A percentile compares a stretch with the other conserved stretches of the same genome.
Evolutionary conservation across 2,113 vertebrate genomes (phyloP).

Genomic region (Protobothrops mucrosquamatus): DNA sequence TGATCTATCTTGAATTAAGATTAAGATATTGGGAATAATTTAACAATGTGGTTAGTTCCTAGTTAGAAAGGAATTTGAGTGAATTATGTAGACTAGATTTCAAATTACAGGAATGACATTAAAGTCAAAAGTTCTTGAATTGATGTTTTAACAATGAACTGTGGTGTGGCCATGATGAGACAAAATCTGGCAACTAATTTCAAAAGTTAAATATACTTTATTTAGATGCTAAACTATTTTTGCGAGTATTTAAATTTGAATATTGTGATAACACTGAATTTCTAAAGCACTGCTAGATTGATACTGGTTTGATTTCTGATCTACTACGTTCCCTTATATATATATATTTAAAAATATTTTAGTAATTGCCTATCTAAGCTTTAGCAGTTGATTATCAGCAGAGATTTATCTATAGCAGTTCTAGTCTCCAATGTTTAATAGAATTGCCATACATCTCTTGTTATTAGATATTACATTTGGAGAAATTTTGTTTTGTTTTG

Average conservation of each 20-base stretch:
- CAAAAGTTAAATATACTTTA: not conserved
- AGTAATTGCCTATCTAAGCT: slow-evolving; percentile 1
- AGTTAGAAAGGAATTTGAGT: not conserved
- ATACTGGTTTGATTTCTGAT: not conserved
- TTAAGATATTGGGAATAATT: not conserved
- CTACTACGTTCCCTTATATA: not conserved
- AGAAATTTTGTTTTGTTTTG: slow-evolving; percentile 40
- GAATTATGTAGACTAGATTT: not conserved
- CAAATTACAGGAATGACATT: not conserved
- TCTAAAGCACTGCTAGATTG: slow-evolving; percentile 3
- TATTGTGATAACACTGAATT: not conserved
- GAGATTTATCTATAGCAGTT: not conserved
- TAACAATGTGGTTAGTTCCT: not conserved
- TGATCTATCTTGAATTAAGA: not conserved
- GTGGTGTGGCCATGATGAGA: not conserved
- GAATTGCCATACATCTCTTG: slow-evolving; percentile 51
- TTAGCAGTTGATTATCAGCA: slow-evolving; percentile 46
- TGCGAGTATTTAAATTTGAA: not conserved
- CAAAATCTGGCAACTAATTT: not conserved
- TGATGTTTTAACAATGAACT: not conserved
- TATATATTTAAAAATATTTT: not conserved
- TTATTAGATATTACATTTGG: slow-evolving; percentile 58
- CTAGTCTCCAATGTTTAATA: slow-evolving; percentile 12
- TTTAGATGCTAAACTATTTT: not conserved
- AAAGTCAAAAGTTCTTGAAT: not conserved